Conservation (phyloP, 1,140 invertebrate genomes). For the Lethocerus indicus region DNA sequence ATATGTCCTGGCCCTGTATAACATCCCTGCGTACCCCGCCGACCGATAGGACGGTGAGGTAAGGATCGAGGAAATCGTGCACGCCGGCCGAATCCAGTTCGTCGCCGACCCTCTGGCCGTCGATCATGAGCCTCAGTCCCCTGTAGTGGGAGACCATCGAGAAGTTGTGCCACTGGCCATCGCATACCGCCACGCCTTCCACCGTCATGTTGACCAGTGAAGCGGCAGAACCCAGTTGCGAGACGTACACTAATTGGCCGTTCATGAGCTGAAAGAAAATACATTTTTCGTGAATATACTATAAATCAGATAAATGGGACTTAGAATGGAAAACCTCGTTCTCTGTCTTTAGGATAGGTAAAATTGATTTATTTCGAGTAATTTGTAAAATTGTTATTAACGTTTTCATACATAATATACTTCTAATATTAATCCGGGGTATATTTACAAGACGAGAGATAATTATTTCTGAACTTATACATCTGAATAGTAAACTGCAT, state of each 20-base stretch:
- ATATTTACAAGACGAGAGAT: not conserved
- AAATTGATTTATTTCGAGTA: not conserved
- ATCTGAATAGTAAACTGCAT: too few species aligned
- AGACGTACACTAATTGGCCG: slow-evolving; percentile 56
- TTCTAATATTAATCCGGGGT: not conserved
- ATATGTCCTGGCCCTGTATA: slow-evolving; percentile 32
- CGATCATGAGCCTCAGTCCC: slow-evolving; percentile 48
- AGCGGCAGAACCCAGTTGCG: slow-evolving; percentile 42
- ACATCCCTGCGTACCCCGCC: slow-evolving; percentile 46
- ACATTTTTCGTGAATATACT: not conserved
- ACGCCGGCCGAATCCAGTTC: slow-evolving; percentile 67
- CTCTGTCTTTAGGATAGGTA: not conserved
- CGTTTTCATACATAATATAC: not conserved
- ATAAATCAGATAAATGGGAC: too few species aligned
- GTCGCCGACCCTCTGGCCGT: slow-evolving; percentile 53
- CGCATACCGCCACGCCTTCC: slow-evolving; percentile 27
- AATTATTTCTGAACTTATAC: too few species aligned
- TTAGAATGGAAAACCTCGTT: too few species aligned
- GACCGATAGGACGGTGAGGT: slow-evolving; percentile 57
- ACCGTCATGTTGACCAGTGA: slow-evolving; percentile 65
- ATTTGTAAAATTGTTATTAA: not conserved
- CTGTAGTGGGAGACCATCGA: slow-evolving; percentile 49
- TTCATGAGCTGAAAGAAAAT: slow-evolving; percentile 28
- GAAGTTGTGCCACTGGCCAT: slow-evolving; percentile 76
- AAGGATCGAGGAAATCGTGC: slow-evolving; percentile 83